Conservation (phyloP, 2,888 invertebrate genomes). For the Agonopterix arenella region DNA sequence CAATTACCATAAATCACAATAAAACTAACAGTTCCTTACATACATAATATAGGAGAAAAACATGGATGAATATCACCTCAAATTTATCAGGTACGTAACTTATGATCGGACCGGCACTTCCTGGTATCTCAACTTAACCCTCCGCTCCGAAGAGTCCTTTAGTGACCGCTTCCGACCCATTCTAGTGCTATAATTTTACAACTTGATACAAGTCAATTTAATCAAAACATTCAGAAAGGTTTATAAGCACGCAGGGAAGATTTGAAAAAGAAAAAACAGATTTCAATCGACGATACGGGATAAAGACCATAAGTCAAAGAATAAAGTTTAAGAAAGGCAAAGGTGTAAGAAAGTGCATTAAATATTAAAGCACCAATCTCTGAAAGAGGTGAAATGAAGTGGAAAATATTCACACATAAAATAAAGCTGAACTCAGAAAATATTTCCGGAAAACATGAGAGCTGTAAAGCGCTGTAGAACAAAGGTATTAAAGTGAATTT, state of each 20-base stretch:
- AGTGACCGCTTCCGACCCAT: constrained; percentile 11
- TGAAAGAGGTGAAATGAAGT: constrained; percentile 29
- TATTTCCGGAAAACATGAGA: constrained; percentile 57
- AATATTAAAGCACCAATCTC: background rate
- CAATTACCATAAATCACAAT: background rate
- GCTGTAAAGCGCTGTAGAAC: constrained; percentile 65
- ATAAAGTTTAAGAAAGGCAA: too few relatives aligned
- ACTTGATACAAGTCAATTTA: constrained; percentile 7
- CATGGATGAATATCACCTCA: constrained; percentile 9
- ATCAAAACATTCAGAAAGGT: constrained; percentile 7
- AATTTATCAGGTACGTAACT: constrained; percentile 16
- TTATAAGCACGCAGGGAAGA: background rate
- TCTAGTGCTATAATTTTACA: constrained; percentile 7
- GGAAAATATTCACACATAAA: constrained; percentile 47
- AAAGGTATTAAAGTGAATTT: constrained; percentile 73
- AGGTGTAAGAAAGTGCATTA: background rate
- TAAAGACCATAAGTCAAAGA: background rate
- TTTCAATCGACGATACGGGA: background rate
- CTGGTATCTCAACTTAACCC: constrained; percentile 13
- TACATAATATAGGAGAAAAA: constrained; percentile 13
- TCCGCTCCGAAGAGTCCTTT: constrained; percentile 12
- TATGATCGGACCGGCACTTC: constrained; percentile 12
- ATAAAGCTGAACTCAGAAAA: constrained; percentile 44
- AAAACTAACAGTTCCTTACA: constrained; percentile 7
- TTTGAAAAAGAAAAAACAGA: background rate